Percentiles rank a stretch among this genome's conserved stretches.
Conservation (phyloP, 2,113 vertebrate genomes). For the Mola mola region DNA sequence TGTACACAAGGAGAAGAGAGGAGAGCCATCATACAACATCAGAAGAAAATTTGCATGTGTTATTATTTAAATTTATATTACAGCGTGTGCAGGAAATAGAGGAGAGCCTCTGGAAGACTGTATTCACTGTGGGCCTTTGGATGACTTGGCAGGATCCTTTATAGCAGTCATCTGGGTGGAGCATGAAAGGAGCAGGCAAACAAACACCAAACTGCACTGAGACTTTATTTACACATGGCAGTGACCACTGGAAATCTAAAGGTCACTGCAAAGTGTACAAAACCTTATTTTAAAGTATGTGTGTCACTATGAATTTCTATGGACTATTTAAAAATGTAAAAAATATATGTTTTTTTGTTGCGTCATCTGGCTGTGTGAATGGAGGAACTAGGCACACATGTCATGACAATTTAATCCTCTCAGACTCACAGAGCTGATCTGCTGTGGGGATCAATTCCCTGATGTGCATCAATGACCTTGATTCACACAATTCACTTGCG, state of each 20-base stretch:
- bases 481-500: conserved; percentile 20
- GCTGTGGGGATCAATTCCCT: conserved; percentile 47
- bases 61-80: conserved; percentile 36
- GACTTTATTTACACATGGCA: conserved; percentile 20
- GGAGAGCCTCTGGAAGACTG: conserved; percentile 2
- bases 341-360: too few relatives aligned
- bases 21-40: neutral
- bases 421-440: conserved; percentile 51
- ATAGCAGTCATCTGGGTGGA: conserved; percentile 36
- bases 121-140: conserved; percentile 35
- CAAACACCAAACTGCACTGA: conserved; percentile 32
- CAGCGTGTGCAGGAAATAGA: neutral
- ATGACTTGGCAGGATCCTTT: conserved; percentile 31
- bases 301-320: too few relatives aligned
- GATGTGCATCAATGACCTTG: conserved; percentile 44
- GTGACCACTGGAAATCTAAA: conserved; percentile 41
- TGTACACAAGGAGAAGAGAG: conserved; percentile 6
- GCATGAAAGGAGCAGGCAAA: conserved; percentile 42
- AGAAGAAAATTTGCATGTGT: conserved; percentile 38
- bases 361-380: conserved; percentile 24
- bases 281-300: conserved; percentile 7
- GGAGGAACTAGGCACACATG: neutral
- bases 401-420: conserved; percentile 48
- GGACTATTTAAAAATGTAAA: too few relatives aligned
- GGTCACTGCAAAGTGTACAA: conserved; percentile 1